Evolutionary conservation across 1,140 invertebrate species (phyloP).

Genomic region (Aphidius ervi): DNA sequence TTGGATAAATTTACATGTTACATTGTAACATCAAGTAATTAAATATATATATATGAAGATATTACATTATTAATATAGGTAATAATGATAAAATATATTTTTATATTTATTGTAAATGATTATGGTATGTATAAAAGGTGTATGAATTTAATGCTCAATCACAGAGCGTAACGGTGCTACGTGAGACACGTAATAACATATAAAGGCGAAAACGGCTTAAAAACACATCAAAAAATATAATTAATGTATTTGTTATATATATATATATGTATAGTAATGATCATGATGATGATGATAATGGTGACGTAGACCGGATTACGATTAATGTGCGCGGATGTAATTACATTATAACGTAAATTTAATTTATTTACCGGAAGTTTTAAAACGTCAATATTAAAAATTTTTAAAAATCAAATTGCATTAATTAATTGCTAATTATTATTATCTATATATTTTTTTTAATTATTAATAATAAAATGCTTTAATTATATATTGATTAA

Average conservation of each 20-base stretch:
- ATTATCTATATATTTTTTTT: neutral
- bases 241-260: neutral
- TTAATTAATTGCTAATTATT: neutral
- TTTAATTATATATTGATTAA: neutral
- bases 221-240: neutral
- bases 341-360: slow-evolving; percentile 9
- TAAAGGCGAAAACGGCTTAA: slow-evolving; percentile 2
- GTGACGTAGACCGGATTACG: slow-evolving; percentile 11
- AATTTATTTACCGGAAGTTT: slow-evolving; percentile 4
- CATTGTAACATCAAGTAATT: neutral
- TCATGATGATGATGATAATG: neutral
- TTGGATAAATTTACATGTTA: too few species aligned
- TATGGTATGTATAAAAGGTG: slow-evolving; percentile 3
- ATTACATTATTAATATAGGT: neutral
- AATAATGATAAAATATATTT: slow-evolving; percentile 1
- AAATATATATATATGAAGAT: neutral
- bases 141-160: neutral
- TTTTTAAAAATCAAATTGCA: neutral
- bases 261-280: neutral
- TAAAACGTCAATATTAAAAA: neutral
- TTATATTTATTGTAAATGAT: slow-evolving; percentile 10
- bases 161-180: slow-evolving; percentile 11
- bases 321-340: slow-evolving; percentile 14
- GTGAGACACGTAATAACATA: slow-evolving; percentile 13
- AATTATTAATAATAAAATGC: slow-evolving; percentile 7